Base-by-base conservation (phyloP, 2,113 vertebrate species). In the Alces alces region DNA sequence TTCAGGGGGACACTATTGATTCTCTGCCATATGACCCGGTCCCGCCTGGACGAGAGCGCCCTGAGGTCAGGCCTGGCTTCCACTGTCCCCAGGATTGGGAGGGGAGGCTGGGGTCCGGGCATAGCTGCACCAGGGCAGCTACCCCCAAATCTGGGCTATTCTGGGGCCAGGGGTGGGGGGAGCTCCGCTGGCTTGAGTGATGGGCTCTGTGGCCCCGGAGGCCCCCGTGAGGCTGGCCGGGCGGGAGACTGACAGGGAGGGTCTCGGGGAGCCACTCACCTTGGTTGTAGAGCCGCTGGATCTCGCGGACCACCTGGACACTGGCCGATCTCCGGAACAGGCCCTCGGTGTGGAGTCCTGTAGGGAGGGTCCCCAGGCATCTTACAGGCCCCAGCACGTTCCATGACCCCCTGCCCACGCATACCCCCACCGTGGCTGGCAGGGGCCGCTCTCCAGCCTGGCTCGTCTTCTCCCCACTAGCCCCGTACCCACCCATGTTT, bases 301-400 rank as follows among this genome's bases (percentile, higher is more conserved):
- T 95, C 61, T 99, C 99, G 43, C 98, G 99, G 94, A 99, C 98
- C 39, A 98, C 96, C 95, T 99, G 99, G 82, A 99, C 97, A 1
- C 95, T 99, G 96, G 98, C 99, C 0, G 99, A 99, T 58, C 99
- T 99, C 95, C 99, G 99, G 98, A 99, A 99, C 95, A 99, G 98
- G 1, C 99, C 99, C 97, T 99, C 99, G 0, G 99, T 99, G 95
- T 14, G 98, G 21, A 99, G 98, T 33, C 99, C 99, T 99, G 97
- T 23, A 61, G 95, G 60, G 94, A 88, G 50, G 33, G 47, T 19
- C 36, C 14, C 4, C 3, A 0, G 50, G 47, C 2, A 0, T 52
- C 66, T 78, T 66, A 78, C 7, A 1, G 16, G 30, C 10, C 55
- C 84, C 47, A 50, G 88, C 8, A 45, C 73, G n/a, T n/a, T 66